Evolutionary conservation across 1,140 invertebrate species (phyloP), one percentile per base, ranked within the genome.

Genomic region (Dreissena polymorpha): DNA sequence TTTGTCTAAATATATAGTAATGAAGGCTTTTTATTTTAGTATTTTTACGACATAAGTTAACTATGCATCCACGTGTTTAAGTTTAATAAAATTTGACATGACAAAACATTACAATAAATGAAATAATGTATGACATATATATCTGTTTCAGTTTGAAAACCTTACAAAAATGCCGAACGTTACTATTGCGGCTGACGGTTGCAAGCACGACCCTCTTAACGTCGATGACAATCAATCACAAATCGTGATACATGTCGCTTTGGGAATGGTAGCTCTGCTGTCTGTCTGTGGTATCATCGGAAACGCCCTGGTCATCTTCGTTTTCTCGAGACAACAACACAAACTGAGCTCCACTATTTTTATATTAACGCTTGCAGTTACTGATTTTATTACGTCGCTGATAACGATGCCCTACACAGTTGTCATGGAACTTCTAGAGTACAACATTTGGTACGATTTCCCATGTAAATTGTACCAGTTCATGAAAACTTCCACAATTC

Each of bases 241-340:
- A 53, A 82, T 73, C 21, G 63, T 83, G 23, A 50, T 83, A 25
- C 67, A 83, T 53, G 79, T 86, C 50, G 84, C 85, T 16, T 84
- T 88, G 76, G 87, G 85, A 13, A 84, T 87, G 29, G 78, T 90
- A 23, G 64, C 79, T 1, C 65, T 90, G 0, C 85, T 90, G n/a
- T 87, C 89, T 18, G 76, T 91, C 0, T 78, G 89, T 50, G 91
- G 91, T 7, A 88, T 90, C 12, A 84, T 89, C 10, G 92, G 92
- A 3, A 92, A 92, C 70, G 84, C 90, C 13, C 63, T 92, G 10
- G 92, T 91, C 12, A 85, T 91, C 0, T 89, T 91, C 73, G 91
- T 92, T 0, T 92, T 92, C 85, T 89, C 87, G 13, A 85, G 87
- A 64, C 86, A 86, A 13, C 90, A 91, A 55, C 87, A 89, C n/a